Base-by-base conservation (phyloP, 2,888 invertebrate genomes). In the Melikaiella ostensackeni region DNA sequence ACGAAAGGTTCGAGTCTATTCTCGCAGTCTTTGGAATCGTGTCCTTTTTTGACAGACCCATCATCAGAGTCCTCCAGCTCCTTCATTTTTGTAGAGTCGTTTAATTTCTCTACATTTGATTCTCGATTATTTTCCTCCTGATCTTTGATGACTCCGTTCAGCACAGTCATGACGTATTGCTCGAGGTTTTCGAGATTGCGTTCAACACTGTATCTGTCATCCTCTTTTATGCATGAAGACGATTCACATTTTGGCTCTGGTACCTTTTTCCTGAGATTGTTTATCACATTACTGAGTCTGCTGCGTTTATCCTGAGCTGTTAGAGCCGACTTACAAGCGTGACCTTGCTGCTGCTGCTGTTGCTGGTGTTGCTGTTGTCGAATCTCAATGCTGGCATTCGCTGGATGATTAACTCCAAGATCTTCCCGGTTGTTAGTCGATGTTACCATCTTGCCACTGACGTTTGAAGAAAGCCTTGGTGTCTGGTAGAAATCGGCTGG, bases 151-250 rank as follows among this genome's bases (percentile, higher is more conserved):
- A 91, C 90, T 7, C 89, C 89, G 78, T 89, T 91, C 38, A 91
- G 79, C 73, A 91, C 90, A 57, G 91, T 91, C 91, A 91, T 91
- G 75, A 91, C 90, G 85, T 89, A 90, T 76, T 90, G 89, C 77
- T 90, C 90, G 6, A 91, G 83, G 21, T 86, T 90, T 74, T 90
- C 90, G 19, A 91, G 85, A 76, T 90, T 90, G 38, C 87, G 85
- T 77, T 90, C 90, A 46, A 89, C 89, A 80, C 88, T 75, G 62
- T 62, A 81, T 46, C 74, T 76, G 2, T 42, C 77, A 27, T 59
- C 73, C 9, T 21, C 70, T 16, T 77, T 77, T 30, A 21, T 61
- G 61, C 63, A 64, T 27, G 46, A 50, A 9, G 76, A 21, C 9
- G 75, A 59, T 21, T 78, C 77, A 63, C 75, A 30, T 38, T 24